Conservation (phyloP, 1,140 invertebrate species). For the Dermatophagoides farinae region DNA sequence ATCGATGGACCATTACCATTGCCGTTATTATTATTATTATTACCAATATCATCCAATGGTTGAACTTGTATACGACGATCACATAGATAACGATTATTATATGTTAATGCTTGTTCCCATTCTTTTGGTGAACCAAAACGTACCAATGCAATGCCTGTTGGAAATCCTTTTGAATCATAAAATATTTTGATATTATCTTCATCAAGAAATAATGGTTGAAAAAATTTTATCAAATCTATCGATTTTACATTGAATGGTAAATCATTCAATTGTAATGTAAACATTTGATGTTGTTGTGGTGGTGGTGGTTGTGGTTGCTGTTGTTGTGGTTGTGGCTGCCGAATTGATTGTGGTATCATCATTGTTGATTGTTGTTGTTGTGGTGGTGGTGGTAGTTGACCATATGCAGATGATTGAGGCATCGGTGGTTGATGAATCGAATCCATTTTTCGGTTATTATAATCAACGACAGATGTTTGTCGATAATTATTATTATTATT, state of each 20-base stretch:
- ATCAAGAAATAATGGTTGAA: conserved; percentile 50
- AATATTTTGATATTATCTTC: conserved; percentile 65
- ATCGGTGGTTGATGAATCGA: no score
- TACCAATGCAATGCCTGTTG: conserved; percentile 55
- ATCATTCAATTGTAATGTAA: conserved; percentile 40
- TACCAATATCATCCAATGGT: conserved; percentile 12
- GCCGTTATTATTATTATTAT: no score
- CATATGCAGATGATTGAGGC: no score
- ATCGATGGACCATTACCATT: not conserved
- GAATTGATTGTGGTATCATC: not conserved
- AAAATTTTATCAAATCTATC: conserved; percentile 54
- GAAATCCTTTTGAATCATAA: conserved; percentile 50
- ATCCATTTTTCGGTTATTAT: no score
- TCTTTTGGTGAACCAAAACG: conserved; percentile 42
- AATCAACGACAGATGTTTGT: no score
- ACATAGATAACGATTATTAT: conserved; percentile 27
- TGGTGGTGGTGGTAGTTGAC: no score
- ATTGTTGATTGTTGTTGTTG: no score
- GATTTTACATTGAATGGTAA: conserved; percentile 30
- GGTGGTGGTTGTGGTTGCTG: not conserved
- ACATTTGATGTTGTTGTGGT: not conserved
- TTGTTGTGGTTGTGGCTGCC: not conserved
- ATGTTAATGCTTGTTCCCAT: conserved; percentile 43
- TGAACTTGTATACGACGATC: conserved; percentile 22
- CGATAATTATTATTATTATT: not conserved